phyloP scores from a whole-genome alignment of 2,888 invertebrate genomes.

The Mellilla xanthometata region DNA sequence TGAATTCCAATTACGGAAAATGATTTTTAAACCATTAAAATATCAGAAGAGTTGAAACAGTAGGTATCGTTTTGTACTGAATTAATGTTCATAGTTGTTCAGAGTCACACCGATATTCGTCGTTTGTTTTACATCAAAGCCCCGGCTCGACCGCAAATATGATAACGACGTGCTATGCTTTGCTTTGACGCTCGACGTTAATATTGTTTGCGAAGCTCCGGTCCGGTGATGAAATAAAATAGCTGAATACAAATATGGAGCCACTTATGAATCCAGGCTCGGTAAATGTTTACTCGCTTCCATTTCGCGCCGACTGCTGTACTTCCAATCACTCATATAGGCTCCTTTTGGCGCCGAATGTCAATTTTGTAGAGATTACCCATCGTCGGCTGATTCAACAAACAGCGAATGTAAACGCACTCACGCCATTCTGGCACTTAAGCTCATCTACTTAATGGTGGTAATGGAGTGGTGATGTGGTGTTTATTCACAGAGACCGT shows the following conservation, averaged over 20 bases:
- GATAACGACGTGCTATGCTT: slow-evolving; percentile 18
- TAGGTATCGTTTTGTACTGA: neutral
- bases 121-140: slow-evolving; percentile 20
- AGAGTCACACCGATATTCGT: slow-evolving; percentile 4
- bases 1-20: too few relatives aligned
- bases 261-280: slow-evolving; percentile 53
- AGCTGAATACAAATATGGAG: slow-evolving; percentile 34
- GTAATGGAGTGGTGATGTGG: slow-evolving; percentile 50
- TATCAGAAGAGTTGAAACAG: too few relatives aligned
- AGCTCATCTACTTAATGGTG: slow-evolving; percentile 40
- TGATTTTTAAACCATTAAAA: too few relatives aligned
- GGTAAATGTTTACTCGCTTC: slow-evolving; percentile 61
- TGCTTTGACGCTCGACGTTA: slow-evolving; percentile 17
- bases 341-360: slow-evolving; percentile 70
- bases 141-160: slow-evolving; percentile 13
- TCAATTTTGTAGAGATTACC: slow-evolving; percentile 70
- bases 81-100: neutral
- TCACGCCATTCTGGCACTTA: slow-evolving; percentile 43
- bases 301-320: slow-evolving; percentile 57
- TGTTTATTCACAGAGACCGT: slow-evolving; percentile 64
- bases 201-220: slow-evolving; percentile 16
- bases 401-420: slow-evolving; percentile 50
- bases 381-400: slow-evolving; percentile 47
- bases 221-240: slow-evolving; percentile 18
- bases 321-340: slow-evolving; percentile 57